Evolutionary conservation across 2,888 invertebrate species (phyloP).

Genomic region (Uloborus plumipes): DNA sequence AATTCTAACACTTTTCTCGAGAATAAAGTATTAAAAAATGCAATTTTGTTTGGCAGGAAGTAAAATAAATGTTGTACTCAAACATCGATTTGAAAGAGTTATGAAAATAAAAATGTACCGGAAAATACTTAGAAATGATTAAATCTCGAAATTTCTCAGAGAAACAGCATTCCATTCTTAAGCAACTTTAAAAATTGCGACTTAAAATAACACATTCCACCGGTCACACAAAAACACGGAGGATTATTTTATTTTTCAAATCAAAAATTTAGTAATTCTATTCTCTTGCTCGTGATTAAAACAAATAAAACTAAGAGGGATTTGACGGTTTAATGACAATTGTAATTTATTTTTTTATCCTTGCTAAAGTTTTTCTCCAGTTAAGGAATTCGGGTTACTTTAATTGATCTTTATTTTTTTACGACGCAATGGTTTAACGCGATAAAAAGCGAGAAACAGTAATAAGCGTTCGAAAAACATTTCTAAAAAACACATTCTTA

Average conservation of each 20-base stretch:
- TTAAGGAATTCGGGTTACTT: not conserved
- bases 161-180: slow-evolving; percentile 41
- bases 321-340: slow-evolving; percentile 40
- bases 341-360: slow-evolving; percentile 24
- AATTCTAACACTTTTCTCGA: too few species aligned
- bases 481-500: not conserved
- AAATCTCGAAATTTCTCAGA: slow-evolving; percentile 38
- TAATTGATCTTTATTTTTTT: slow-evolving; percentile 46
- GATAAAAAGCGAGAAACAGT: slow-evolving; percentile 16
- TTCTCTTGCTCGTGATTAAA: slow-evolving; percentile 22
- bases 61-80: too few species aligned
- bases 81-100: too few species aligned
- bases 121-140: slow-evolving; percentile 24
- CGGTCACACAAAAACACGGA: slow-evolving; percentile 3
- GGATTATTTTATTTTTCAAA: slow-evolving; percentile 9
- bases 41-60: too few species aligned
- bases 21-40: too few species aligned
- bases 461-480: slow-evolving; percentile 14
- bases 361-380: not conserved
- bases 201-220: slow-evolving; percentile 38
- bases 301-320: slow-evolving; percentile 32
- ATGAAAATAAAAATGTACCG: too few species aligned
- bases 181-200: slow-evolving; percentile 15
- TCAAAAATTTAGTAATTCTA: slow-evolving; percentile 27
- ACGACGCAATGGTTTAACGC: not conserved